These are phyloP conservation scores for Gallinago undulata DNA, from an alignment of 2,113 vertebrate genomes.

Conservation along the genomic window DNA sequence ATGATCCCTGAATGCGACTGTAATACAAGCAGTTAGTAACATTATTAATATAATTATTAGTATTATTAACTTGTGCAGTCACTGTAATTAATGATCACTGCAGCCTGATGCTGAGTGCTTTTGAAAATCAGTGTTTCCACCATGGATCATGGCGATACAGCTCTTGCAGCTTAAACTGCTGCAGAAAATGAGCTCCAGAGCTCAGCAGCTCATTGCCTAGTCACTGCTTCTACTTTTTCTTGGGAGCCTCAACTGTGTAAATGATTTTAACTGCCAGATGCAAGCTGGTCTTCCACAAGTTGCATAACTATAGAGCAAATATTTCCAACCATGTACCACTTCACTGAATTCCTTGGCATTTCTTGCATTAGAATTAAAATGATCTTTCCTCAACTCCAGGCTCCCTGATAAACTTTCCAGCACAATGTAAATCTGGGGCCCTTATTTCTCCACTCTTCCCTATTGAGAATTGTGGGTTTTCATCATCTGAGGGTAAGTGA, in stretches of 20 bases:
- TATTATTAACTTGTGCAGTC: neutral
- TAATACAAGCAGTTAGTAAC: neutral
- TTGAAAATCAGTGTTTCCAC: neutral
- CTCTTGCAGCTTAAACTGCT: neutral
- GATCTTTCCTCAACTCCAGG: neutral
- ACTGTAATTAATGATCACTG: neutral
- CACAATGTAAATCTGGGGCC: neutral
- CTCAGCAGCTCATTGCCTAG: neutral
- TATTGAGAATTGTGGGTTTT: neutral
- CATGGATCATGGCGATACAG: fast-evolving
- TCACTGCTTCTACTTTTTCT: neutral
- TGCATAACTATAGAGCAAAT: neutral
- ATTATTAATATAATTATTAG: neutral
- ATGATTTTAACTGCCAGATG: neutral
- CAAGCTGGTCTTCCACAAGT: neutral
- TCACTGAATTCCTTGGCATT: neutral
- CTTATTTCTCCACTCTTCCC: neutral
- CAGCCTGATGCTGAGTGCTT: neutral
- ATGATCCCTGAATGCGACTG: neutral
- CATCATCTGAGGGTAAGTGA: neutral
- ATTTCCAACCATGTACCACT: neutral
- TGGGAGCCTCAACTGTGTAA: neutral
- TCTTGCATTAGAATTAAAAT: neutral
- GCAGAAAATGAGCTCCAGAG: neutral
- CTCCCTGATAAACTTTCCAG: neutral